Base-by-base conservation (phyloP, 2,888 invertebrate species). In the Anorthoa munda region DNA sequence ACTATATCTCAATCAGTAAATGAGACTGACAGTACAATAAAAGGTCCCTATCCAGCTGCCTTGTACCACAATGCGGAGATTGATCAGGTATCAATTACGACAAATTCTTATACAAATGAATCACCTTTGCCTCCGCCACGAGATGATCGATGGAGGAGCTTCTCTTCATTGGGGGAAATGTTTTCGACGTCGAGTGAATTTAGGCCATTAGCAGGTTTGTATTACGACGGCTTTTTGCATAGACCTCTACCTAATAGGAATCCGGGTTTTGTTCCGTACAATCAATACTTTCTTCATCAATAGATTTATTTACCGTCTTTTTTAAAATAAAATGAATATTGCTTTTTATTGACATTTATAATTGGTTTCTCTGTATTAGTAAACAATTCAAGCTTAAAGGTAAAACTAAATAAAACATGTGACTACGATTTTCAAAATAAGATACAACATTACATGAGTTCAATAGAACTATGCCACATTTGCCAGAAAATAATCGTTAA, bases 211-310 rank as follows among this genome's bases (percentile, higher is more conserved):
- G 94, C 95, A 39, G 95, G 96, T 61, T 93, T 96, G 79, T 96
- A 96, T 89, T 95, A 95, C 83, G 95, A 96, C 83, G 95, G 96
- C 70, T 95, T 90, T 91, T 90, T 95, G 67, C 93, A 94, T 85
- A 93, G 87, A 81, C 91, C 93, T 74, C 79, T 94, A 69, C 92
- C 91, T 77, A 92, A 77, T 50, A 75, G 90, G 86, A 81, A 86
- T 26, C 87, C 90, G 39, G 92, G 91, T 67, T 93, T 95, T 85
- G 79, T 89, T 66, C 93, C 93, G 0, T 82, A 87, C 56, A 89
- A 90, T 78, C 87, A 88, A 58, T 88, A 89, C 74, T 85, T 85
- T 81, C 45, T 83, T 72, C 82, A 83, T 81, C 81, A 81, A 65
- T 70, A 68, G 60, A 9, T 64, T 46, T 15, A 17, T 31, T 48